Percentiles rank a stretch among this genome's conserved stretches.
Conservation (phyloP, 2,113 vertebrate genomes). For the Gymnobelideus leadbeateri region DNA sequence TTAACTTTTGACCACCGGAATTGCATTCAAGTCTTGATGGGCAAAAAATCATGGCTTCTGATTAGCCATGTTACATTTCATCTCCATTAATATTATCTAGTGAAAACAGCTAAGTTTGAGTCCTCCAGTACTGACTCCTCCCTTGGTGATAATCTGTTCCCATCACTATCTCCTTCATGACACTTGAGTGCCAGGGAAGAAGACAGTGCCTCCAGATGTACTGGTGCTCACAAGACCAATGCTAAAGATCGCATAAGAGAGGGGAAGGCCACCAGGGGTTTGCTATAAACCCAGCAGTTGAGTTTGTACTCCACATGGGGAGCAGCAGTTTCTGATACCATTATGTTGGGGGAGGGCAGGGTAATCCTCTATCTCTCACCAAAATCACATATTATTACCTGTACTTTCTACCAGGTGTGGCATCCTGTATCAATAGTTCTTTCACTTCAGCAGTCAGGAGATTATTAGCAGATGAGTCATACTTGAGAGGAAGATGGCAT, state of each 20-base stretch:
- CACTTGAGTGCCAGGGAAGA: not conserved
- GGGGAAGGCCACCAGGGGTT: too few relatives aligned
- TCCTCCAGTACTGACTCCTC: not conserved
- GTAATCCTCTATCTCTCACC: not conserved
- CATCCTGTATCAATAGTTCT: not conserved
- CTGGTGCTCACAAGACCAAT: not conserved
- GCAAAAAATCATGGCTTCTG: not conserved
- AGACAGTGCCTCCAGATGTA: not conserved
- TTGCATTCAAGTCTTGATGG: not conserved
- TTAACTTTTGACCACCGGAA: not conserved
- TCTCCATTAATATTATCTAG: not conserved
- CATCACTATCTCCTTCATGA: not conserved
- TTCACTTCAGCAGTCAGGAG: not conserved
- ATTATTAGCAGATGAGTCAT: not conserved
- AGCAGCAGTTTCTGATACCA: not conserved
- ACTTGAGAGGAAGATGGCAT: not conserved
- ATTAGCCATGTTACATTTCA: not conserved
- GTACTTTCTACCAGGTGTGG: not conserved
- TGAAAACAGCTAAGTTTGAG: not conserved
- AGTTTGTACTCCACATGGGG: not conserved
- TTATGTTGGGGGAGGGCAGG: not conserved
- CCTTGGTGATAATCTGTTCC: not conserved
- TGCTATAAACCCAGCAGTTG: not conserved
- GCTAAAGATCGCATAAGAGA: not conserved
- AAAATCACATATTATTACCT: not conserved